A percentile compares a stretch with the other conserved stretches of the same genome.
Evolutionary conservation across 2,113 vertebrate genomes (phyloP).

Genomic region (Microtus montanus): DNA sequence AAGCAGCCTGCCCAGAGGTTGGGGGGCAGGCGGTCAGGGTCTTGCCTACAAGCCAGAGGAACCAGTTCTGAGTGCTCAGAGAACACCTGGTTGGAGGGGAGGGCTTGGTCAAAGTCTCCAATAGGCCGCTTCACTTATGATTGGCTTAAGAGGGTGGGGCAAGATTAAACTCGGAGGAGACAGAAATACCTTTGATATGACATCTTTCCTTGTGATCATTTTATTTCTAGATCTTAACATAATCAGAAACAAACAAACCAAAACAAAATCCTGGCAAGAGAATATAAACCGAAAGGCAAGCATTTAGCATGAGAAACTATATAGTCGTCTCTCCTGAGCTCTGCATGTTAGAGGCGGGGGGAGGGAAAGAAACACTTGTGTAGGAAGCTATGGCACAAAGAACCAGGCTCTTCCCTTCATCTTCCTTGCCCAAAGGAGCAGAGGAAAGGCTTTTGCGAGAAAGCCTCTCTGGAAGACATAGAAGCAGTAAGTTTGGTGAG

Average conservation of each 20-base stretch:
- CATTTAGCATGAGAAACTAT: slow-evolving; percentile 44
- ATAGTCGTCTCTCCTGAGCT: background rate
- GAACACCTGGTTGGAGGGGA: background rate
- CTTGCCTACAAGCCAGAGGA: slow-evolving; percentile 7
- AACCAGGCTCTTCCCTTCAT: background rate
- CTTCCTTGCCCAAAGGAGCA: background rate
- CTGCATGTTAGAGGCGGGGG: background rate
- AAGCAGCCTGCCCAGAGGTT: background rate
- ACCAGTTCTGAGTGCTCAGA: background rate
- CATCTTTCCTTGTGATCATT: slow-evolving; percentile 56
- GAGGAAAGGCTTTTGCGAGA: background rate
- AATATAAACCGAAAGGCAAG: slow-evolving; percentile 62
- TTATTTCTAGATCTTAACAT: slow-evolving; percentile 60
- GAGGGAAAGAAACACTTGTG: background rate
- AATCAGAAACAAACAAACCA: slow-evolving; percentile 52
- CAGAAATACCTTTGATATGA: background rate
- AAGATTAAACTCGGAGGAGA: background rate
- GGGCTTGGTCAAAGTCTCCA: background rate
- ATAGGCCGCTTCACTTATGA: background rate
- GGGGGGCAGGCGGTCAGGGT: too few species aligned
- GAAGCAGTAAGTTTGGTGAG: background rate
- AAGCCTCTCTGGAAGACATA: background rate
- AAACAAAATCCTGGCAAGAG: background rate
- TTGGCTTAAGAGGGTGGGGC: background rate
- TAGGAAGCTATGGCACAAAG: slow-evolving; percentile 5